Evolutionary conservation across 2,113 vertebrate species (phyloP), one percentile per base, ranked within the genome.

Genomic region (Cephalopterus ornatus): DNA sequence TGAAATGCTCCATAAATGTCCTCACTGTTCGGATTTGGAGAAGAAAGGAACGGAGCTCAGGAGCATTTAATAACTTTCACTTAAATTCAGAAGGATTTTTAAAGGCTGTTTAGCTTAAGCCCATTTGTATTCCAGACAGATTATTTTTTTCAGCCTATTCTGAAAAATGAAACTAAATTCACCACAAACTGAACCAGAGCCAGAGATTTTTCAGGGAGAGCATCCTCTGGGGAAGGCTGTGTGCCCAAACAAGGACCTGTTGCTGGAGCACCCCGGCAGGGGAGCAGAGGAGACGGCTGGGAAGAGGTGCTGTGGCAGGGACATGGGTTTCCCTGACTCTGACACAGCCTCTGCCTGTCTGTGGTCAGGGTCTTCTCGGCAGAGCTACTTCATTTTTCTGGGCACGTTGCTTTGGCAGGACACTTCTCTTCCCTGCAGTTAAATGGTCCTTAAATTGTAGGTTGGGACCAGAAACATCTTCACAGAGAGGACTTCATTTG

Each of bases 81-180:
- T 68, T 47, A 53, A 71, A 91, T 75, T 86, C 55, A 72, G 73
- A 47, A 72, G 32, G 16, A n/a, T 76, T 93, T 81, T 75, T 58
- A 78, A 92, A 84, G 9, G 11, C 49, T 65, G 4, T 50, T 87
- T 72, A 68, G 33, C 49, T 75, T 39, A 8, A 81, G 4, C 12
- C 35, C 22, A 6, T 93, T 86, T 4, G 0, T 88, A 49, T 74
- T 88, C 0, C 42, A 62, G 14, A 49, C 28, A 68, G 39, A 15
- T n/a, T 30, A 15, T 44, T 59, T 85, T 55, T 79, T 85, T 72
- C 68, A 67, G 26, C 16, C 41, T 67, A 9, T 75, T 84, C 26
- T 75, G 79, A 80, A 79, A 77, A 80, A 74, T 39, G 2, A 81
- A 67, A 61, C 22, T 63, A 16, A 92, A 75, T 91, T 84, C 47